These are phyloP conservation scores for Lates japonicus DNA, from an alignment of 2,797 vertebrate genomes.

Conservation along the genomic window DNA sequence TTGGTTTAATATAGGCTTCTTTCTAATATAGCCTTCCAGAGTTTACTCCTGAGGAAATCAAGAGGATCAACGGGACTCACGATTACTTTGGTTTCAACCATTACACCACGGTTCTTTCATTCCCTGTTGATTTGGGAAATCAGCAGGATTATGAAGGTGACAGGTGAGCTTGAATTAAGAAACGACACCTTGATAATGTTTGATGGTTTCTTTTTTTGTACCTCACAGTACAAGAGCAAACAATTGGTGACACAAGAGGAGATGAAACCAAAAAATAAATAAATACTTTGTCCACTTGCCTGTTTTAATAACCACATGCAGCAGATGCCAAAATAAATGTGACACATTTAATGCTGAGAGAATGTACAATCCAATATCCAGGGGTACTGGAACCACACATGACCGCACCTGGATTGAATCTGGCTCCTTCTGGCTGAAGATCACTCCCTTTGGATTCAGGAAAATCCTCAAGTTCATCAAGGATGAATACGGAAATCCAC, in stretches of 20 bases:
- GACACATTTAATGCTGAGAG: neutral
- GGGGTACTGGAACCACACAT: slow-evolving; percentile 83
- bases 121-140: slow-evolving; percentile 78
- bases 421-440: slow-evolving; percentile 90
- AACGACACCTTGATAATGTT: neutral
- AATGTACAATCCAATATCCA: slow-evolving; percentile 47
- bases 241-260: neutral
- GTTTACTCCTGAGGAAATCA: slow-evolving; percentile 91
- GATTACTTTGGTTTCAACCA: slow-evolving; percentile 94
- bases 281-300: neutral
- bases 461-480: slow-evolving; percentile 91
- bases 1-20: neutral
- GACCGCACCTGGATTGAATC: slow-evolving; percentile 89
- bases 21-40: slow-evolving; percentile 88
- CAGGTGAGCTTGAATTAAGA: slow-evolving; percentile 24
- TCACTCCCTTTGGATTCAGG: slow-evolving; percentile 90
- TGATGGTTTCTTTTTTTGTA: neutral
- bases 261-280: neutral
- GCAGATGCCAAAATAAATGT: neutral
- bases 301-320: neutral
- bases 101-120: slow-evolving; percentile 89
- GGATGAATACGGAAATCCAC: slow-evolving; percentile 89
- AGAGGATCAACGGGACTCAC: slow-evolving; percentile 91
- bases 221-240: neutral
- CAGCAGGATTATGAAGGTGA: slow-evolving; percentile 88